phyloP scores from a whole-genome alignment of 2,888 invertebrate species.

The Phasia obesa region DNA sequence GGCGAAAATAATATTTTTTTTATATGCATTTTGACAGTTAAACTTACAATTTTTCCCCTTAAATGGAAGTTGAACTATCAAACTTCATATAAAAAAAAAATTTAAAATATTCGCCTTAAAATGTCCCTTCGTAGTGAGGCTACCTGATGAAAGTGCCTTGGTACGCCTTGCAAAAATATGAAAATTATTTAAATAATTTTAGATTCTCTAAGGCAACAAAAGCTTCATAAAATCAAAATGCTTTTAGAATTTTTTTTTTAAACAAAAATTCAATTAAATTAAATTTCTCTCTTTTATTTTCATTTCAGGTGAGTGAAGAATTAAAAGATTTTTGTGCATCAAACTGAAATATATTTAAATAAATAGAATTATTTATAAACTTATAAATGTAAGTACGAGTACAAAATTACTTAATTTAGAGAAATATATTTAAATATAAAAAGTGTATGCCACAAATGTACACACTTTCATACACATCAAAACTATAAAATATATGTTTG shows the following conservation, averaged over 20 bases:
- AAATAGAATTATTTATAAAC: conserved; percentile 39
- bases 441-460: background rate
- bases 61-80: too few species aligned
- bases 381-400: conserved; percentile 48
- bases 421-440: conserved; percentile 7
- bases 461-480: background rate
- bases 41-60: too few species aligned
- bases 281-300: conserved; percentile 20
- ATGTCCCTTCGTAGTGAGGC: too few species aligned
- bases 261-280: conserved; percentile 22
- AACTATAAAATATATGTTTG: background rate
- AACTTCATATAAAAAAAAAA: too few species aligned
- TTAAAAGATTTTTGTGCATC: background rate
- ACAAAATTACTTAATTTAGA: conserved; percentile 16
- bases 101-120: too few species aligned
- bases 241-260: background rate
- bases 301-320: conserved; percentile 64
- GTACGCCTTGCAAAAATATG: too few species aligned
- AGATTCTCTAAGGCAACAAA: background rate
- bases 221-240: background rate
- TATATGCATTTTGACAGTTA: too few species aligned
- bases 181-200: background rate
- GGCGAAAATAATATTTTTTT: too few species aligned
- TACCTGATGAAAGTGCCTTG: too few species aligned
- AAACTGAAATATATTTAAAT: background rate